Percentiles rank a stretch among this genome's conserved stretches.
phyloP scores from a whole-genome alignment of 2,113 vertebrate species.

The Onychostoma macrolepis region DNA sequence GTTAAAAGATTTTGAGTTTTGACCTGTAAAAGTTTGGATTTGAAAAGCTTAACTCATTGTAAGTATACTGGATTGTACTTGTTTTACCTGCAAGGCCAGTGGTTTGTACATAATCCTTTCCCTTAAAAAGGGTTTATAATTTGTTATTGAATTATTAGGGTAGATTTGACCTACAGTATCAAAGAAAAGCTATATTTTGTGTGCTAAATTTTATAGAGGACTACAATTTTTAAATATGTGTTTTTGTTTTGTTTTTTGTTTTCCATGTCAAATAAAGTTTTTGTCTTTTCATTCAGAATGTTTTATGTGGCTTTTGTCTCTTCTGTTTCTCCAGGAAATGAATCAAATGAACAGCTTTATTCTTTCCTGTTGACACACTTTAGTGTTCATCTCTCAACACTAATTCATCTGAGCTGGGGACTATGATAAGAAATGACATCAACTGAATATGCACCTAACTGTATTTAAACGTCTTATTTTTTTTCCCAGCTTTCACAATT shows the following conservation, averaged over 20 bases:
- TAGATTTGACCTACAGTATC: slow-evolving; percentile 65
- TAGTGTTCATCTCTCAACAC: background rate
- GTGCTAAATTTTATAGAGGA: slow-evolving; percentile 78
- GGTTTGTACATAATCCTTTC: slow-evolving; percentile 57
- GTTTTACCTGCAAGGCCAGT: slow-evolving; percentile 59
- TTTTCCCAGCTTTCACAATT: background rate
- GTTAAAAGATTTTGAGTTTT: slow-evolving; percentile 32
- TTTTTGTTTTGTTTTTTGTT: slow-evolving; percentile 65
- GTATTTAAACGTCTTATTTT: background rate
- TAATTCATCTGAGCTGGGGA: background rate
- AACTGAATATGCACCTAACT: background rate
- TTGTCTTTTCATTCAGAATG: slow-evolving; percentile 67
- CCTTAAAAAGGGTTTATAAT: slow-evolving; percentile 63
- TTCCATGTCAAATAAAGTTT: slow-evolving; percentile 59
- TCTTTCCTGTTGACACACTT: background rate
- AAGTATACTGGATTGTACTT: slow-evolving; percentile 64
- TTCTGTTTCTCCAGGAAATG: background rate
- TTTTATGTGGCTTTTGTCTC: background rate
- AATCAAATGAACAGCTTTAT: background rate
- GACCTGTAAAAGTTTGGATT: slow-evolving; percentile 4
- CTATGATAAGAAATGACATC: background rate
- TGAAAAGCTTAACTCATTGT: slow-evolving; percentile 54
- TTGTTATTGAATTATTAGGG: slow-evolving; percentile 63
- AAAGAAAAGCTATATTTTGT: slow-evolving; percentile 77
- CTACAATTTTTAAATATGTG: slow-evolving; percentile 67